phyloP scores from a whole-genome alignment of 1,140 invertebrate genomes.

The Ridgeia piscesae region DNA sequence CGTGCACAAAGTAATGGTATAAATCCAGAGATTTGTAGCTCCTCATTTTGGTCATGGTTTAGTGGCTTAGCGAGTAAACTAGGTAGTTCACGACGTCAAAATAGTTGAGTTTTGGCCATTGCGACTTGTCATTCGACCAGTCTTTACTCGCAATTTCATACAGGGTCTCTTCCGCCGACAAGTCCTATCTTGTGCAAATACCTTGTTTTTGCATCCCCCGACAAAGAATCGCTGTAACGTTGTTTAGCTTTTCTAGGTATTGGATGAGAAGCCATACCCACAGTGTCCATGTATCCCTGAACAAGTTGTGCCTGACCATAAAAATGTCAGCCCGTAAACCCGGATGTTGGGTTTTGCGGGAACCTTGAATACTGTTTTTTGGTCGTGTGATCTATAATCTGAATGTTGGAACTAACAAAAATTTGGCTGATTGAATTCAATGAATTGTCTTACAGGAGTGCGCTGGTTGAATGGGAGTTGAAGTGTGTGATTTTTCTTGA shows the following conservation, averaged over 20 bases:
- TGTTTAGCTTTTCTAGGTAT: not conserved
- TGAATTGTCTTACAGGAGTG: too few species aligned
- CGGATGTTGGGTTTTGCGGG: not conserved
- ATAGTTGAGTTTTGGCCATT: not conserved
- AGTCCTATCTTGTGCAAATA: constrained; percentile 8
- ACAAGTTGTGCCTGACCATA: not conserved
- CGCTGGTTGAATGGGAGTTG: too few species aligned
- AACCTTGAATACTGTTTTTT: not conserved
- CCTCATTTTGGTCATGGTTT: constrained; percentile 27
- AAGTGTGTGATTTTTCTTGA: too few species aligned
- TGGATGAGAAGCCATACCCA: not conserved
- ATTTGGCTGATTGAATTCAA: too few species aligned
- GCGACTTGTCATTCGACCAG: not conserved
- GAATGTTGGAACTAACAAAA: too few species aligned
- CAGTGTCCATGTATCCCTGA: too few species aligned
- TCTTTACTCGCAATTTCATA: not conserved
- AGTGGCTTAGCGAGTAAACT: not conserved
- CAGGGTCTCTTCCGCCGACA: not conserved
- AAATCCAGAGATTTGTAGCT: constrained; percentile 32
- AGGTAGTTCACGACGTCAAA: constrained; percentile 11
- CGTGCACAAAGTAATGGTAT: constrained; percentile 36
- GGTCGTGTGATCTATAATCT: too few species aligned
- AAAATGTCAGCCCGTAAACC: not conserved
- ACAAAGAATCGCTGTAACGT: not conserved
- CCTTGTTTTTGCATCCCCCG: not conserved